A percentile compares a stretch with the other conserved stretches of the same genome.
These are phyloP conservation scores for Taurulus bubalis DNA, from an alignment of 2,113 vertebrate species.

Conservation along the genomic window DNA sequence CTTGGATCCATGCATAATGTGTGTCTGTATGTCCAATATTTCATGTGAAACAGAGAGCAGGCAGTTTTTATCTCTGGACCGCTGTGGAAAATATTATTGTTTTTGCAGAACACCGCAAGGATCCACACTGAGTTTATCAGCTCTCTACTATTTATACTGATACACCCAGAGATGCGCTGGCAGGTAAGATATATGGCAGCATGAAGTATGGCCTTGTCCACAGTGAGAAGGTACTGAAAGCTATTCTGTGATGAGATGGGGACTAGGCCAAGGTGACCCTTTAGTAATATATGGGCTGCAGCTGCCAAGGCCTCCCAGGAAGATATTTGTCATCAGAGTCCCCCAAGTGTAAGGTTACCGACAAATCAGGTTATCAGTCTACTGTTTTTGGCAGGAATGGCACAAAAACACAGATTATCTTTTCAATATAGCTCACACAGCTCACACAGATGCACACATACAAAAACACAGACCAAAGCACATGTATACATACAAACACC, in stretches of 20 bases:
- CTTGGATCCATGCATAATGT: slow-evolving; percentile 30
- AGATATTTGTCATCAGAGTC: slow-evolving; percentile 82
- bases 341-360: slow-evolving; percentile 78
- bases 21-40: slow-evolving; percentile 34
- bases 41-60: slow-evolving; percentile 49
- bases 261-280: slow-evolving; percentile 83
- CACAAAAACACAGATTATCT: slow-evolving; percentile 79
- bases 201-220: slow-evolving; percentile 77
- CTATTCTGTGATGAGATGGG: slow-evolving; percentile 80
- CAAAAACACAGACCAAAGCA: slow-evolving; percentile 17
- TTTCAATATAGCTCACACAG: slow-evolving; percentile 48
- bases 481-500: neutral
- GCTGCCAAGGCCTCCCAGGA: slow-evolving; percentile 83
- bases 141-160: slow-evolving; percentile 69
- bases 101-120: slow-evolving; percentile 44
- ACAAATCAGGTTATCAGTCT: slow-evolving; percentile 82
- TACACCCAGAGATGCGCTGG: slow-evolving; percentile 59
- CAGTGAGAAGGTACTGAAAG: slow-evolving; percentile 67
- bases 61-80: slow-evolving; percentile 49
- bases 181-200: slow-evolving; percentile 69
- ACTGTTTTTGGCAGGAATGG: slow-evolving; percentile 73
- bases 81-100: slow-evolving; percentile 58
- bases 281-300: slow-evolving; percentile 78
- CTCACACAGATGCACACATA: slow-evolving; percentile 21
- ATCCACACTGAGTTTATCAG: slow-evolving; percentile 69